These are phyloP conservation scores for Cynaeus angustus DNA, from an alignment of 2,888 invertebrate genomes.

Conservation along the genomic window DNA sequence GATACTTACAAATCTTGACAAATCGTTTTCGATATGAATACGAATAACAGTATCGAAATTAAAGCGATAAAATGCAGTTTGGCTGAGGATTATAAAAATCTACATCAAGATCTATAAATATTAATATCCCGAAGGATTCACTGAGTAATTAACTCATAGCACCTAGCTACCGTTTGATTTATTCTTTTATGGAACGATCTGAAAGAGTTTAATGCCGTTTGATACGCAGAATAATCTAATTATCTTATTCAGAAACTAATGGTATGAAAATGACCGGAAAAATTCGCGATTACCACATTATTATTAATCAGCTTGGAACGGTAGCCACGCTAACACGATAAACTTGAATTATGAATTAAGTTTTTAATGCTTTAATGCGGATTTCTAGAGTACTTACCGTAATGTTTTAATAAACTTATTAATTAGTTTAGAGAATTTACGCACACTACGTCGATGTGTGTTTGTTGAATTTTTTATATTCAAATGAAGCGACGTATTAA, in stretches of 20 bases:
- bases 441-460: no score
- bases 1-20: conserved; percentile 70
- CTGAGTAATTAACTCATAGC: conserved; percentile 9
- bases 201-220: background rate
- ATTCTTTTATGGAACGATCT: conserved; percentile 7
- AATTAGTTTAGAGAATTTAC: no score
- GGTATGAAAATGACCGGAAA: conserved; percentile 14
- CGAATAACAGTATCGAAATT: conserved; percentile 53
- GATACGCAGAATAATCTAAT: conserved; percentile 4
- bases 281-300: conserved; percentile 7
- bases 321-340: no score
- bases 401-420: no score
- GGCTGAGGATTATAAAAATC: conserved; percentile 48
- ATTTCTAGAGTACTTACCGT: no score
- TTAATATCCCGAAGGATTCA: conserved; percentile 36
- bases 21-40: conserved; percentile 71
- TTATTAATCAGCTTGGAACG: no score
- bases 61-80: conserved; percentile 49
- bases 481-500: conserved; percentile 3
- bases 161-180: conserved; percentile 18
- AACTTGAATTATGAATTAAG: no score
- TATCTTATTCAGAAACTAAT: conserved; percentile 10
- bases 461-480: no score
- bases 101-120: conserved; percentile 46
- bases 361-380: no score